Base-by-base conservation (phyloP, 2,797 vertebrate genomes). In the Acanthurus leucopareius region DNA sequence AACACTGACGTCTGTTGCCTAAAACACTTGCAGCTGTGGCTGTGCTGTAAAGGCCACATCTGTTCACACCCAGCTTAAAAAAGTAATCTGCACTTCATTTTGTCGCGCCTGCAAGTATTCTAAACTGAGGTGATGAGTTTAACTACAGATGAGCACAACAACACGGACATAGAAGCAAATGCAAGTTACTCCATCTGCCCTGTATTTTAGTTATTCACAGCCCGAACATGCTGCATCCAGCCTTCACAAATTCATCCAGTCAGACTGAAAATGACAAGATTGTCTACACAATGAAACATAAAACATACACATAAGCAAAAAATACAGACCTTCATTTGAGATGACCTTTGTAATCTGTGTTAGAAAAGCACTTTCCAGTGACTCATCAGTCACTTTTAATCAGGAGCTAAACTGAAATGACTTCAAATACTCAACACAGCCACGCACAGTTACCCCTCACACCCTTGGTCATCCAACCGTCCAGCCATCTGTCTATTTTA, bases 401-500 rank as follows among this genome's bases (percentile, higher is more conserved):
- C 44, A 47, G 32, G 62, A 62, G 58, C 42, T 74, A 49, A 76
- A 72, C 17, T 68, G 28, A 71, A 17, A 35, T 72, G 20, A 79
- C 19, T 42, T 51, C 20, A 61, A 69, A 3, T 62, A 32, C 45
- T 64, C 17, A 77, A 45, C 42, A 45, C 8, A 6, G 51, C 49
- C 71, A 58, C 25, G 40, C 53, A 9, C 32, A 1, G 25, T 25
- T 10, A 5, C 53, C 48, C 62, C 14, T 60, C 16, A 3, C 44
- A 13, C 44, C 40, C 20, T 58, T 1, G 9, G 71, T 56, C 74
- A 78, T 54, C 74, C 81, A 88, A 87, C 81, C 86, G 78, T 74
- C 65, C 69, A 14, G 80, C 80, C 84, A 85, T 83, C 87, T 85
- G 84, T 86, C 90, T 90, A 92, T 92, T 91, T 91, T 87, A 58